phyloP scores from a whole-genome alignment of 2,113 vertebrate genomes.

The Indri indri region DNA sequence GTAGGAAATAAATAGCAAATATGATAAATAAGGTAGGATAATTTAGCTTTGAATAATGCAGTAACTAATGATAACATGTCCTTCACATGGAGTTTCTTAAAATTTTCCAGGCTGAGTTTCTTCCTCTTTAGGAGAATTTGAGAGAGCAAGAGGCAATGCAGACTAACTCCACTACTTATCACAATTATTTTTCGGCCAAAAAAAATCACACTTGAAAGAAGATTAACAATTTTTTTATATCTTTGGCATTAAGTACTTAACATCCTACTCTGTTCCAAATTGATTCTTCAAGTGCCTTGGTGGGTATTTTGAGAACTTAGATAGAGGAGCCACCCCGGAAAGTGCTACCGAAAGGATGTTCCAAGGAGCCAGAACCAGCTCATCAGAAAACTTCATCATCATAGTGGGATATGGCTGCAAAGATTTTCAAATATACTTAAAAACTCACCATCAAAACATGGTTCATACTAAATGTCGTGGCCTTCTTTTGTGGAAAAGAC shows the following conservation, averaged over 20 bases:
- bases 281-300: neutral
- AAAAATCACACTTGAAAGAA: neutral
- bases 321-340: neutral
- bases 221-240: neutral
- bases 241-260: neutral
- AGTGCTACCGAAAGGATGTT: no score
- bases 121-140: neutral
- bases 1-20: neutral
- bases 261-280: no score
- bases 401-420: accelerated
- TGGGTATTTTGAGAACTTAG: neutral
- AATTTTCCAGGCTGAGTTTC: neutral
- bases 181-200: neutral
- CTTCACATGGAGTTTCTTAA: neutral
- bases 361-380: neutral
- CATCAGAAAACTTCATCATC: neutral
- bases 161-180: neutral
- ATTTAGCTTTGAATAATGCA: neutral
- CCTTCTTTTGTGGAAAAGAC: neutral
- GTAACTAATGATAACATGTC: neutral
- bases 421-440: neutral
- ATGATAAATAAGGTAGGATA: neutral
- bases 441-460: neutral
- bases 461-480: neutral
- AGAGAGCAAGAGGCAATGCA: neutral